phyloP scores from a whole-genome alignment of 2,888 invertebrate genomes.

The Mesochorus sp. region DNA sequence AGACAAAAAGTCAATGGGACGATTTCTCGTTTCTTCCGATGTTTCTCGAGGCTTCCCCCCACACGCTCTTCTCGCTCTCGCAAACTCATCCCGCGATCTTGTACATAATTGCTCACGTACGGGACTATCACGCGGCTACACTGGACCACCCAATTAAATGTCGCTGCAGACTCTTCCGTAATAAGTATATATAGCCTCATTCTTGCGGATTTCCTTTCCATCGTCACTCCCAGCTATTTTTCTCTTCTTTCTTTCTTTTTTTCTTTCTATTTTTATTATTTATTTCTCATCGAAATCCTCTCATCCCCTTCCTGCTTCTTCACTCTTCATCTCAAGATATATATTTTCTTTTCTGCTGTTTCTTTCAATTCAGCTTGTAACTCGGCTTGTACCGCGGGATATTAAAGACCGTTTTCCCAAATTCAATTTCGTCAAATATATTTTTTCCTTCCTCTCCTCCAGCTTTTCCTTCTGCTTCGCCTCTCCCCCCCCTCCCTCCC shows the following conservation, averaged over 20 bases:
- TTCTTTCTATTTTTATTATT: neutral
- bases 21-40: neutral
- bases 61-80: conserved; percentile 19
- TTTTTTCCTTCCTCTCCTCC: neutral
- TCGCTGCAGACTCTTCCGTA: conserved; percentile 52
- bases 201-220: conserved; percentile 37
- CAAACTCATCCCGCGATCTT: conserved; percentile 34
- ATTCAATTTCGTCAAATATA: conserved; percentile 58
- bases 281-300: conserved; percentile 31
- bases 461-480: neutral
- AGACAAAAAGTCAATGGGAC: no score
- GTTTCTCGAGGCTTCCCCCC: neutral
- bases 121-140: conserved; percentile 59
- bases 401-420: conserved; percentile 61
- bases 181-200: conserved; percentile 34
- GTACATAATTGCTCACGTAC: conserved; percentile 68
- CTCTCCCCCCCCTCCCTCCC: conserved; percentile 8
- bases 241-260: neutral
- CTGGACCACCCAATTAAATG: conserved; percentile 65
- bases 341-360: conserved; percentile 11
- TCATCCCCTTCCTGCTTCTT: neutral
- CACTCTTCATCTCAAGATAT: conserved; percentile 24
- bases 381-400: conserved; percentile 52
- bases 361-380: conserved; percentile 40
- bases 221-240: conserved; percentile 39